Conservation (phyloP, 1,140 invertebrate species). For the Oncopeltus fasciatus region DNA sequence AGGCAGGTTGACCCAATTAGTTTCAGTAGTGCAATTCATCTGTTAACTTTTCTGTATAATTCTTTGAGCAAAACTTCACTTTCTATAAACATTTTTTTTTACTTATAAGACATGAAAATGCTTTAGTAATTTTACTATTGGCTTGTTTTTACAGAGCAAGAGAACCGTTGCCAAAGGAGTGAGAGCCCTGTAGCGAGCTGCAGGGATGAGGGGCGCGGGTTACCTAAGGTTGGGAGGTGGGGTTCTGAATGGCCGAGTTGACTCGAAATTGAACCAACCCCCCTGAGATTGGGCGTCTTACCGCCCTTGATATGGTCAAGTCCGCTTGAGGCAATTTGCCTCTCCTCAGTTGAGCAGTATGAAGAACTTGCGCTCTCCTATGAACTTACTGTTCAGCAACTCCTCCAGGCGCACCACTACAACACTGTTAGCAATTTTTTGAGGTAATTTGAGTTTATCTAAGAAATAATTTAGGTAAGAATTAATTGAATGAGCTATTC, state of each 20-base stretch:
- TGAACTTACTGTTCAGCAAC: slow-evolving; percentile 56
- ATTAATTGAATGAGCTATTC: no score
- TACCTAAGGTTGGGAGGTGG: slow-evolving; percentile 52
- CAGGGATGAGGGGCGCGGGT: background rate
- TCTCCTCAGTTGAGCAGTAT: slow-evolving; percentile 50
- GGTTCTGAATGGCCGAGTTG: slow-evolving; percentile 84
- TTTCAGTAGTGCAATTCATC: no score
- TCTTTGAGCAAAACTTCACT: no score
- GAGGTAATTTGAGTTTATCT: slow-evolving; percentile 35
- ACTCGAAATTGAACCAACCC: slow-evolving; percentile 50
- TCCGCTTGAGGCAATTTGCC: slow-evolving; percentile 35
- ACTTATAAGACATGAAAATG: no score
- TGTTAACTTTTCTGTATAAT: no score
- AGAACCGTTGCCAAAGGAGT: background rate
- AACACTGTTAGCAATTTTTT: slow-evolving; percentile 75
- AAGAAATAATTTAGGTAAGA: no score
- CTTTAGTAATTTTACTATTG: no score
- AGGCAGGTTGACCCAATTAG: no score
- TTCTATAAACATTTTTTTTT: no score
- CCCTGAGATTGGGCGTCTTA: slow-evolving; percentile 26
- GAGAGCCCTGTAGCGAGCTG: background rate
- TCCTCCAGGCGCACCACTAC: slow-evolving; percentile 65
- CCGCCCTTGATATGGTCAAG: slow-evolving; percentile 50
- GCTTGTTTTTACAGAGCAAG: slow-evolving; percentile 1
- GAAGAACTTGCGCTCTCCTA: slow-evolving; percentile 60